A percentile compares a stretch with the other conserved stretches of the same genome.
These are phyloP conservation scores for Hirudinaria manillensis DNA, from an alignment of 2,888 invertebrate species.

Conservation along the genomic window DNA sequence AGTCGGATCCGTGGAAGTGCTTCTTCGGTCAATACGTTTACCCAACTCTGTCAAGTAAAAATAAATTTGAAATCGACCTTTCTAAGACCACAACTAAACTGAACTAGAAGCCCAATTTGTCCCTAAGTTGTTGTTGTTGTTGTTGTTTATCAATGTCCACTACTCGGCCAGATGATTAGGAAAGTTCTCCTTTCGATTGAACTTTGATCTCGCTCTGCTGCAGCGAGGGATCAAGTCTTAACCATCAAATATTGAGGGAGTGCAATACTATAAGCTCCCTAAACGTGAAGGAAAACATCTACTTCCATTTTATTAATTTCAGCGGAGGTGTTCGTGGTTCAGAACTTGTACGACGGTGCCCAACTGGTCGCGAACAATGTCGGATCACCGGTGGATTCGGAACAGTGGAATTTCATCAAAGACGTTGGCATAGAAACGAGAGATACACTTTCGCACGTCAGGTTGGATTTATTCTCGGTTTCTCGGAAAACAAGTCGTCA, in stretches of 20 bases:
- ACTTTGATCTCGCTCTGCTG: too few relatives aligned
- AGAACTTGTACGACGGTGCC: slow-evolving; percentile 90
- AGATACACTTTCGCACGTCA: slow-evolving; percentile 73
- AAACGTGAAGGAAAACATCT: background rate
- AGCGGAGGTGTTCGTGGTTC: slow-evolving; percentile 86
- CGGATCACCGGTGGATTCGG: slow-evolving; percentile 64
- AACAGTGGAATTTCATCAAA: slow-evolving; percentile 89
- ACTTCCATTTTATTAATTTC: slow-evolving; percentile 34
- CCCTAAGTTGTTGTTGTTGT: too few relatives aligned
- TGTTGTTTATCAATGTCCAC: too few relatives aligned
- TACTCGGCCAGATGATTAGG: too few relatives aligned
- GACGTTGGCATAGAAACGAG: slow-evolving; percentile 78
- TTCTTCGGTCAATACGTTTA: slow-evolving; percentile 85
- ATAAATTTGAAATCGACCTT: background rate
- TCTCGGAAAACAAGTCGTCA: background rate
- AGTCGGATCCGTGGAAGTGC: slow-evolving; percentile 79
- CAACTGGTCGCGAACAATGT: slow-evolving; percentile 88
- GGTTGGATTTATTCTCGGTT: slow-evolving; percentile 55
- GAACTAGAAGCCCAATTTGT: too few relatives aligned
- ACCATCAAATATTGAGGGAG: too few relatives aligned
- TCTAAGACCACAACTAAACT: too few relatives aligned
- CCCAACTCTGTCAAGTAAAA: slow-evolving; percentile 71
- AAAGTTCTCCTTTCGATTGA: too few relatives aligned
- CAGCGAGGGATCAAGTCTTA: too few relatives aligned
- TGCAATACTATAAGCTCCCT: too few relatives aligned